These are phyloP conservation scores for Sicus ferrugineus DNA, from an alignment of 2,888 invertebrate genomes.

Conservation along the genomic window DNA sequence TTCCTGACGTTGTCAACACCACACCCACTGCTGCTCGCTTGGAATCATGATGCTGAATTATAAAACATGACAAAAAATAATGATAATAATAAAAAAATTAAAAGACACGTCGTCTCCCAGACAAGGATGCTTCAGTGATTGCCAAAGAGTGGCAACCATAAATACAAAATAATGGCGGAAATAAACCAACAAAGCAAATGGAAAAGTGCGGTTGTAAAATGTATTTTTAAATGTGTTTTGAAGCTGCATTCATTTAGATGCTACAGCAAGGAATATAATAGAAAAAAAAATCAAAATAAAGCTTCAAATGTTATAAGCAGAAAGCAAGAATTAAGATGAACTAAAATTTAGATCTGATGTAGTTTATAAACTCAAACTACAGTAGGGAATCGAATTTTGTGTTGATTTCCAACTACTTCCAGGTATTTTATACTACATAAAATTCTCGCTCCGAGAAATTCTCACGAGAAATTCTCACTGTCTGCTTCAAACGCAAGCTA, in stretches of 20 bases:
- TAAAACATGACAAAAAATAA: background rate
- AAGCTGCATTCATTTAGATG: too few species aligned
- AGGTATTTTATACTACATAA: too few species aligned
- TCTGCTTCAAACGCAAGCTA: too few species aligned
- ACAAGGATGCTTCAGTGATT: constrained; percentile 21
- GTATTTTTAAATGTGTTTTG: background rate
- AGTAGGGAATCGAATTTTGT: too few species aligned
- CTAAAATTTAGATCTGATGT: background rate
- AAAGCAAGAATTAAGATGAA: background rate
- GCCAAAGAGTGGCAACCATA: constrained; percentile 20
- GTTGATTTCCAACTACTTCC: too few species aligned
- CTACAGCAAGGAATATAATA: too few species aligned
- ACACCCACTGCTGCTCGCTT: background rate
- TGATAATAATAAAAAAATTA: background rate
- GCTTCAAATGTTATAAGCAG: background rate
- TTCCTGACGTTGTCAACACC: background rate
- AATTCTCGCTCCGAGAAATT: too few species aligned
- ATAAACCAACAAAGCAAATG: background rate
- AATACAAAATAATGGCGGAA: constrained; percentile 13
- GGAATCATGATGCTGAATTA: background rate
- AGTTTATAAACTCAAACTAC: too few species aligned
- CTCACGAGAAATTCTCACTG: too few species aligned
- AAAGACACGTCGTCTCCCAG: constrained; percentile 10
- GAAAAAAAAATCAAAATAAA: background rate
- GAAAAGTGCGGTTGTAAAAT: background rate